phyloP scores from a whole-genome alignment of 2,113 vertebrate genomes.

The Mixornis gularis region DNA sequence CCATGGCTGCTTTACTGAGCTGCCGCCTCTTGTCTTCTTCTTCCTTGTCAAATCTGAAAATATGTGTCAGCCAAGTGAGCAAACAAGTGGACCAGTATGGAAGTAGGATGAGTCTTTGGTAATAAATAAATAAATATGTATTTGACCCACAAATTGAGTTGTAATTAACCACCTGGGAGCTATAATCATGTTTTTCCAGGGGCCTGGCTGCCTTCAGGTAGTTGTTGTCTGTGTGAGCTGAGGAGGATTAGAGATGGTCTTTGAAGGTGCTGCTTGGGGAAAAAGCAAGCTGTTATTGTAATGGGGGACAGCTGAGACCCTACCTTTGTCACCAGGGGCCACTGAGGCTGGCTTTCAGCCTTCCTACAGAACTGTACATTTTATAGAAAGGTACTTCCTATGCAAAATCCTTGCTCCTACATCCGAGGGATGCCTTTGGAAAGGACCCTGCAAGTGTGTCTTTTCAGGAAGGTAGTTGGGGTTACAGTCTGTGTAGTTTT shows the following conservation, averaged over 20 bases:
- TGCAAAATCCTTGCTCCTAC: background rate
- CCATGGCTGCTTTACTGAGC: background rate
- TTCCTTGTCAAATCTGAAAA: background rate
- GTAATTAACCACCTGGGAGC: background rate
- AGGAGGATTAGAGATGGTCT: background rate
- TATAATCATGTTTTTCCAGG: background rate
- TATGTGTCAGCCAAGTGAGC: background rate
- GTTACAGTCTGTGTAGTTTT: background rate
- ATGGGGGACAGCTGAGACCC: background rate
- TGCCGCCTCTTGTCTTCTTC: background rate
- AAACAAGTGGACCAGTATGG: background rate
- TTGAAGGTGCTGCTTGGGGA: background rate
- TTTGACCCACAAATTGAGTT: background rate
- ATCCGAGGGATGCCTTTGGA: background rate
- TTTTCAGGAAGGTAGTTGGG: background rate
- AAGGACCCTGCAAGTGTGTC: background rate
- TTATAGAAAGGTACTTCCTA: background rate
- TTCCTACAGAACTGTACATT: background rate
- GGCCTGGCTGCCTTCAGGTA: background rate
- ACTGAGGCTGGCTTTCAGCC: background rate
- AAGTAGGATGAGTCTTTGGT: background rate
- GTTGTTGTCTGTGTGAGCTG: rapidly evolving
- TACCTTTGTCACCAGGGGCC: background rate
- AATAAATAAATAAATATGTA: background rate
- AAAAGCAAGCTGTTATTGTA: background rate